A percentile compares a stretch with the other conserved stretches of the same genome.
phyloP scores from a whole-genome alignment of 2,113 vertebrate species.

The Lamprotornis superbus region DNA sequence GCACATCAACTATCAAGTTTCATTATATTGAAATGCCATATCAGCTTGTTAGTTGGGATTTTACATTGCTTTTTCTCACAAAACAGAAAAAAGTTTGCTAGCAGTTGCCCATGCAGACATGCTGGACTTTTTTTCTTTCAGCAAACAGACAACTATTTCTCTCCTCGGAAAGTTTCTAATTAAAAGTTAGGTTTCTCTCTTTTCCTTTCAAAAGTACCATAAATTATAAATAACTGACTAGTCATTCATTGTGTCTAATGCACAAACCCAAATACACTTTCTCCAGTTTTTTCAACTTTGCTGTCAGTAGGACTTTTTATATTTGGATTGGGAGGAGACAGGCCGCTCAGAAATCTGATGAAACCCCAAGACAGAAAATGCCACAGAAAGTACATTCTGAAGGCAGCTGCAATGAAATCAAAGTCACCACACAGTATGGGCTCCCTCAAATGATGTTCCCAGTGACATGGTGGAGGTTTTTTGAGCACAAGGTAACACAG shows the following conservation, averaged over 20 bases:
- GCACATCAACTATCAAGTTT: background rate
- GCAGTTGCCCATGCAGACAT: background rate
- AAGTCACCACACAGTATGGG: background rate
- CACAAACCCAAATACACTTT: background rate
- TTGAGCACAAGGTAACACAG: background rate
- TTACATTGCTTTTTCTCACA: background rate
- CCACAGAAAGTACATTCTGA: background rate
- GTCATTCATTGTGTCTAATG: background rate
- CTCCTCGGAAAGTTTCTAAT: slow-evolving; percentile 22
- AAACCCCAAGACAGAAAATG: background rate
- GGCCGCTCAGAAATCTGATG: background rate
- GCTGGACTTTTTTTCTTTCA: background rate
- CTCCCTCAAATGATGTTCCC: slow-evolving; percentile 13
- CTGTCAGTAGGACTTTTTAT: background rate
- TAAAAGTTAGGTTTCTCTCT: slow-evolving; percentile 13
- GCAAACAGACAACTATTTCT: background rate
- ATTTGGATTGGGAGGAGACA: background rate
- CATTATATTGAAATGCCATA: background rate
- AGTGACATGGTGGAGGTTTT: background rate
- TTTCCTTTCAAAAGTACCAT: background rate
- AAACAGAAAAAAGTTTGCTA: background rate
- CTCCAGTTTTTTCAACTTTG: background rate
- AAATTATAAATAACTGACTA: slow-evolving; percentile 43
- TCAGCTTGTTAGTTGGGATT: background rate
- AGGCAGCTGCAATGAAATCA: background rate